Evolutionary conservation across 2,888 invertebrate species (phyloP).

Genomic region (Penaeus monodon): DNA sequence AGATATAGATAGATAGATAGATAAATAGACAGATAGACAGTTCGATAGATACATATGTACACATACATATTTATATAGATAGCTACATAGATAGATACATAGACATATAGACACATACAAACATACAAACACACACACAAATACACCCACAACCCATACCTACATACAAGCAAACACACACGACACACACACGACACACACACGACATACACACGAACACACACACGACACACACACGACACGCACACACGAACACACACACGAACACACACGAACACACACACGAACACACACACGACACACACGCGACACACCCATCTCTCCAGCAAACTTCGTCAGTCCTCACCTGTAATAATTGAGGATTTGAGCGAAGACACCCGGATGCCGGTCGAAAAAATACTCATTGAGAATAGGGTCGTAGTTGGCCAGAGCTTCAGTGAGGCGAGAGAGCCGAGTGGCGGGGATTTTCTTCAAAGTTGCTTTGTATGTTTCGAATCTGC

Average conservation of each 20-base stretch:
- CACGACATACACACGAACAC: too few species aligned
- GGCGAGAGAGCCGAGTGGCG: slow-evolving; percentile 84
- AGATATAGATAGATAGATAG: not conserved
- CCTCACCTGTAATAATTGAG: slow-evolving; percentile 81
- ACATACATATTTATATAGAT: slow-evolving; percentile 2
- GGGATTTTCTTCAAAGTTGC: slow-evolving; percentile 90
- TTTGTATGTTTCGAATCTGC: slow-evolving; percentile 77
- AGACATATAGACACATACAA: not conserved
- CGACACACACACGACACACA: too few species aligned
- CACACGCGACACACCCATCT: too few species aligned
- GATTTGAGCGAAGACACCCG: slow-evolving; percentile 90
- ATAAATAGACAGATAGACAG: not conserved
- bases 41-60: not conserved
- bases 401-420: slow-evolving; percentile 91
- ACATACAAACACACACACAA: too few species aligned
- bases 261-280: too few species aligned
- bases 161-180: too few species aligned
- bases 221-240: too few species aligned
- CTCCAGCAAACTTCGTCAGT: not conserved
- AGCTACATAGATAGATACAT: not conserved
- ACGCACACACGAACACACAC: too few species aligned
- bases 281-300: too few species aligned
- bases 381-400: slow-evolving; percentile 89
- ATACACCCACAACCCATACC: too few species aligned
- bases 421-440: slow-evolving; percentile 88